phyloP scores from a whole-genome alignment of 1,140 invertebrate genomes.

The Carcinoscorpius rotundicauda region DNA sequence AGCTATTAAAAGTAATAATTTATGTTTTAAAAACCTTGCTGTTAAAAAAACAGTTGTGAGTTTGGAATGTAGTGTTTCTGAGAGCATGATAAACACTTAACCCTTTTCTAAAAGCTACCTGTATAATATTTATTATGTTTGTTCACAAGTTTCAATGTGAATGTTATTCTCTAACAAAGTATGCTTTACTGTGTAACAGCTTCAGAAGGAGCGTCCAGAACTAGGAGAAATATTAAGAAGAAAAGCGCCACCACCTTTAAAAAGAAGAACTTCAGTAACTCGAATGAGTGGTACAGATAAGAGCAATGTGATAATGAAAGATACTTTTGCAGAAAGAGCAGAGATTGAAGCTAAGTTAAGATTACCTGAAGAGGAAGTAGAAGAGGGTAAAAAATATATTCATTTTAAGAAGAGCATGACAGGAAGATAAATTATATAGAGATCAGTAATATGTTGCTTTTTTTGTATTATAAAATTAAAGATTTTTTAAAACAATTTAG shows the following conservation, averaged over 20 bases:
- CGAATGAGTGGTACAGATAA: neutral
- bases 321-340: neutral
- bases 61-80: neutral
- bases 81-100: neutral
- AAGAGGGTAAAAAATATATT: neutral
- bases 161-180: neutral
- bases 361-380: neutral
- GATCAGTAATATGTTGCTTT: no score
- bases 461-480: no score
- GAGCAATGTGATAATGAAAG: neutral
- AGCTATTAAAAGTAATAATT: no score
- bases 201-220: neutral
- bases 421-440: no score
- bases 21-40: no score
- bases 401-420: no score
- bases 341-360: conserved; percentile 7
- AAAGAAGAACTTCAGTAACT: neutral
- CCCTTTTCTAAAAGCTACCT: neutral
- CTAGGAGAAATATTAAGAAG: neutral
- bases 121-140: neutral
- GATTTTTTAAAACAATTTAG: no score
- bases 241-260: neutral
- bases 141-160: neutral
- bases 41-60: neutral
- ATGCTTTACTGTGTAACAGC: neutral